Base-by-base conservation (phyloP, 2,797 vertebrate genomes). In the Dromococcyx pavoninus region DNA sequence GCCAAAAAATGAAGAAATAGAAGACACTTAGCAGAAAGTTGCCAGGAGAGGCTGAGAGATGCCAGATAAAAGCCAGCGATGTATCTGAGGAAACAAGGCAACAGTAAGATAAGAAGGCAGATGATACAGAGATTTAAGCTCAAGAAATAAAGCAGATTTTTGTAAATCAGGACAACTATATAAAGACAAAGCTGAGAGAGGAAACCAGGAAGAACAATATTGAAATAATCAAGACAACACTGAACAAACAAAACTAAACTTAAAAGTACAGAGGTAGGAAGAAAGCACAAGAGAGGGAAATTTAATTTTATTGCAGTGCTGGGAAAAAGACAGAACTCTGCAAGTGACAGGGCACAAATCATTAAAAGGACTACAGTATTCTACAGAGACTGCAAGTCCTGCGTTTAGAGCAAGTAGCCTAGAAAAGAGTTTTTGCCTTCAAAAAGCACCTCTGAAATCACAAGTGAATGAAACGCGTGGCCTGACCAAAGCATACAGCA, bases 371-470 rank as follows among this genome's bases (percentile, higher is more conserved):
- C 83, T 89, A 44, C 88, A 96, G 91, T 94, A 97, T 96, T 96
- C 96, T 96, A 77, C 84, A 93, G 94, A 97, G 95, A 97, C 89
- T 88, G 12, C n/a, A 75, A 95, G 87, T 91, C 67, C 66, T 90
- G 71, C 23, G 4, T 95, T 95, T 94, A 96, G 77, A 87, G 74
- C 91, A 94, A 91, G 90, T 94, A 91, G 74, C 65, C 5, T 13
- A 91, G 86, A 96, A 95, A 95, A 96, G 89, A 86, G 79, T 2
- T 76, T 94, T 91, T 93, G 70, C 61, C 74, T 95, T 97, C 91
- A 96, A 96, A 97, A 95, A 94, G 69, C 80, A 91, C 65, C 86
- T 96, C 94, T 91, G 88, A 96, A 95, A 96, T 91, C 94, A 91
- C 81, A 94, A 93, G 93, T 82, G 91, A 97, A 96, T 95, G 75